phyloP scores from a whole-genome alignment of 2,797 vertebrate species.

The Alca torda region DNA sequence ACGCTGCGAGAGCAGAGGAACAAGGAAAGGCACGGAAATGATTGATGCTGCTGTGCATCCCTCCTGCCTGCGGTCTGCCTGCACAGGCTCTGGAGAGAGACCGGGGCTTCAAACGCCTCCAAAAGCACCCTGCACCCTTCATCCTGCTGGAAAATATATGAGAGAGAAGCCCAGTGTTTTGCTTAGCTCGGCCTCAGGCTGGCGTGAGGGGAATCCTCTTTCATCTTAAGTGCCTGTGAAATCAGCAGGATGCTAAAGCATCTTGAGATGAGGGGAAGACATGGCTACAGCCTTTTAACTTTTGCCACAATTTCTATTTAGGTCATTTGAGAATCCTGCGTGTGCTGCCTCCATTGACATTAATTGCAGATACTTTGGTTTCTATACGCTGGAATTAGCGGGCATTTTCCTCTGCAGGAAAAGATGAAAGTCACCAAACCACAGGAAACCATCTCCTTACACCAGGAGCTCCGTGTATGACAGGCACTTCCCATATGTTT shows the following conservation, averaged over 20 bases:
- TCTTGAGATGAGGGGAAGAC: not conserved
- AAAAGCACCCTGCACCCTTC: not conserved
- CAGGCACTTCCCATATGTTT: not conserved
- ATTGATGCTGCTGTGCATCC: not conserved
- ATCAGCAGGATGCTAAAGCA: not conserved
- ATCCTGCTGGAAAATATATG: not conserved
- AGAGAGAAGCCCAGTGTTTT: fast-evolving
- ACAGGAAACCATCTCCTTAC: not conserved
- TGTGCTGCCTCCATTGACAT: fast-evolving
- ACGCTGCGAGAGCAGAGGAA: not conserved
- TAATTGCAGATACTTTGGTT: fast-evolving
- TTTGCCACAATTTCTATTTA: not conserved
- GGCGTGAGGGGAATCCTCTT: not conserved
- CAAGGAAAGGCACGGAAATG: not conserved
- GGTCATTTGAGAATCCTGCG: not conserved
- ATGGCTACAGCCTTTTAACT: not conserved
- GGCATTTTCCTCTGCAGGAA: not conserved
- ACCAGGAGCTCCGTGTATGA: not conserved
- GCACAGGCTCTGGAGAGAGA: not conserved
- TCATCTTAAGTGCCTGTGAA: not conserved
- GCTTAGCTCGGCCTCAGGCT: not conserved
- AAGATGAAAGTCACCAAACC: not conserved
- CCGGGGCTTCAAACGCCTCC: not conserved
- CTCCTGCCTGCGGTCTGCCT: fast-evolving
- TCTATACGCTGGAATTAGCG: not conserved